These are phyloP conservation scores for Atrichornis clamosus DNA, from an alignment of 2,113 vertebrate genomes.

Conservation along the genomic window DNA sequence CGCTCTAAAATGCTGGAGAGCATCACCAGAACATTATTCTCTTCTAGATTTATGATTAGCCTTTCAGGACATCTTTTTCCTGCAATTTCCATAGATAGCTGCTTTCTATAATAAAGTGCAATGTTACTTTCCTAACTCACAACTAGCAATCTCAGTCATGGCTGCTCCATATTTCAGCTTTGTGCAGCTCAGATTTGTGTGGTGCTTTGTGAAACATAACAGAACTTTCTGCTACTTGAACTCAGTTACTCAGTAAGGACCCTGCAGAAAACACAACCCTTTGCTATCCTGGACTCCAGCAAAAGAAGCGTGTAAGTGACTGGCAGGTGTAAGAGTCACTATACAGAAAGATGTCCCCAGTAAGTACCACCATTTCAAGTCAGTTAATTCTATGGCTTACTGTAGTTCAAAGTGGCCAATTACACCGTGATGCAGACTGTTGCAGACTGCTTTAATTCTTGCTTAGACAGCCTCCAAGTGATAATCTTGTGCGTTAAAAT, in stretches of 20 bases:
- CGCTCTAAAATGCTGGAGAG: background rate
- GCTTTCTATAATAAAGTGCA: background rate
- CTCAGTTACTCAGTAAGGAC: background rate
- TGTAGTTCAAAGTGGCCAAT: background rate
- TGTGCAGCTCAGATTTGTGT: background rate
- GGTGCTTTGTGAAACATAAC: background rate
- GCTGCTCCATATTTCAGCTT: background rate
- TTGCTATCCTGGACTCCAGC: background rate
- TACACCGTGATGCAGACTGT: background rate
- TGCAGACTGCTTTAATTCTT: background rate
- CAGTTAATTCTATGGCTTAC: background rate
- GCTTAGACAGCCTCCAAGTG: background rate
- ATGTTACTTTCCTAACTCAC: background rate
- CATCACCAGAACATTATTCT: background rate
- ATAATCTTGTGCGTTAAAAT: background rate
- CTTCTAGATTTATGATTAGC: background rate
- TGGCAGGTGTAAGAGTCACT: background rate
- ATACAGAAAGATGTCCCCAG: background rate
- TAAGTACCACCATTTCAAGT: background rate
- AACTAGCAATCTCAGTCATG: background rate
- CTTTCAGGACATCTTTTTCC: background rate
- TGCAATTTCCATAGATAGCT: background rate
- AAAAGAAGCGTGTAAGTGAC: accelerated
- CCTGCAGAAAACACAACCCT: background rate
- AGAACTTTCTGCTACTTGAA: background rate